Base-by-base conservation (phyloP, 2,888 invertebrate species). In the Isoperla grammatica region DNA sequence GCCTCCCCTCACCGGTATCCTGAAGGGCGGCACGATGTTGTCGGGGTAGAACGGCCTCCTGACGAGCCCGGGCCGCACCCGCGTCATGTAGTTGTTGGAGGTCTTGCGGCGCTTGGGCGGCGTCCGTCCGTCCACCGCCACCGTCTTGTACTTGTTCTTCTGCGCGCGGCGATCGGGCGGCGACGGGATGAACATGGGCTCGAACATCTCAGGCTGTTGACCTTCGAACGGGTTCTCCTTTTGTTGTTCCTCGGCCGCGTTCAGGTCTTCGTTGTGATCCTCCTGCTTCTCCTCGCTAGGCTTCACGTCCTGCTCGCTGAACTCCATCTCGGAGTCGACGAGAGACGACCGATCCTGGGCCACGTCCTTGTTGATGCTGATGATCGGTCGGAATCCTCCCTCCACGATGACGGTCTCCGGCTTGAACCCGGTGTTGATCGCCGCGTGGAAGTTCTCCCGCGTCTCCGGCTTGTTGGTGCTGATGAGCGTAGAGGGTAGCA, bases 361-460 rank as follows among this genome's bases (percentile, higher is more conserved):
- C 50, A 78, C 75, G 75, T 78, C 59, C 75, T 68, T 43, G 74
- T 78, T 71, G 48, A 66, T 60, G 49, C 80, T 76, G 8, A 86
- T 80, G 19, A 91, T 90, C 0, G 92, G 91, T 65, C 85, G 88
- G 69, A 92, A 92, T 0, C 91, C 91, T 60, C 88, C 85, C 74
- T 92, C 91, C 12, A 91, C 85, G 0, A 90, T 86, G 4, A 92
- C 85, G 0, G 88, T 85, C 65, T 85, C 85, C 0, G 90, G 90
- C 71, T 88, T 84, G 67, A 92, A 92, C 0, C 90, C 89, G 1
- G 85, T 67, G 78, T 79, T 13, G 77, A 79, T 12, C 76, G 78
- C 63, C 74, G 53, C 53, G 13, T 75, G 0, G 78, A 73, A 56
- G 59, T 37, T 13, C 35, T 56, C 20, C 29, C 20, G 17, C 13